Evolutionary conservation across 2,797 vertebrate species (phyloP).

Genomic region (Scarus forsteni): DNA sequence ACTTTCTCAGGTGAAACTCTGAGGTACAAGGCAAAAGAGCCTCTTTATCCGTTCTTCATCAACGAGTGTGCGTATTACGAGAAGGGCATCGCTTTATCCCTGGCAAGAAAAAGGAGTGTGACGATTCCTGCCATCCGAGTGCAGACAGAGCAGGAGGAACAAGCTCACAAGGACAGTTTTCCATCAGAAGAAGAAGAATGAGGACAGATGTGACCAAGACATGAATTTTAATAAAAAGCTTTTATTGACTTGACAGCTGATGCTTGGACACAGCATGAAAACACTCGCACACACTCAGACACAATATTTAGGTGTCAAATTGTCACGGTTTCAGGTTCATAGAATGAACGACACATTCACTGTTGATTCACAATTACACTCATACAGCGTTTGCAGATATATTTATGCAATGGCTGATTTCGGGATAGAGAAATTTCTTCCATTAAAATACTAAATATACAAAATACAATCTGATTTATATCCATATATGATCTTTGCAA

Average conservation of each 20-base stretch:
- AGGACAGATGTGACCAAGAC: conserved; percentile 8
- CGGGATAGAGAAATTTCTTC: conserved; percentile 24
- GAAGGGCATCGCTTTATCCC: conserved; percentile 83
- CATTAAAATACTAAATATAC: conserved; percentile 47
- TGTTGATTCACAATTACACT: conserved; percentile 51
- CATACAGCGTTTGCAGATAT: conserved; percentile 23
- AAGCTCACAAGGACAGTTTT: conserved; percentile 5
- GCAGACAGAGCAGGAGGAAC: conserved; percentile 51
- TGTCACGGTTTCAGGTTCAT: conserved; percentile 26
- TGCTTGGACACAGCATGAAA: conserved; percentile 34
- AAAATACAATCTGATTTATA: conserved; percentile 35
- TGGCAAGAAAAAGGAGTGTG: conserved; percentile 74
- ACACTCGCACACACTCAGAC: conserved; percentile 22
- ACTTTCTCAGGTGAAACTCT: conserved; percentile 82
- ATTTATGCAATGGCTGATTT: conserved; percentile 25
- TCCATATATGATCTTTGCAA: conserved; percentile 1
- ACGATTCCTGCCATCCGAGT: conserved; percentile 68
- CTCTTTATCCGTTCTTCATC: conserved; percentile 86
- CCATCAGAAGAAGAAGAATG: conserved; percentile 60
- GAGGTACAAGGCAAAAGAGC: conserved; percentile 76
- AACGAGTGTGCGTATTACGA: conserved; percentile 89
- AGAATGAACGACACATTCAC: conserved; percentile 41
- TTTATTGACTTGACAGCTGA: conserved; percentile 66
- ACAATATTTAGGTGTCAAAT: conserved; percentile 31
- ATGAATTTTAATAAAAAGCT: conserved; percentile 39